Evolutionary conservation across 30 jellyfish, hydroid and myxozoan genomes (phyloP).

Genomic region (Aurelia aurita complex sp. Pacific): DNA sequence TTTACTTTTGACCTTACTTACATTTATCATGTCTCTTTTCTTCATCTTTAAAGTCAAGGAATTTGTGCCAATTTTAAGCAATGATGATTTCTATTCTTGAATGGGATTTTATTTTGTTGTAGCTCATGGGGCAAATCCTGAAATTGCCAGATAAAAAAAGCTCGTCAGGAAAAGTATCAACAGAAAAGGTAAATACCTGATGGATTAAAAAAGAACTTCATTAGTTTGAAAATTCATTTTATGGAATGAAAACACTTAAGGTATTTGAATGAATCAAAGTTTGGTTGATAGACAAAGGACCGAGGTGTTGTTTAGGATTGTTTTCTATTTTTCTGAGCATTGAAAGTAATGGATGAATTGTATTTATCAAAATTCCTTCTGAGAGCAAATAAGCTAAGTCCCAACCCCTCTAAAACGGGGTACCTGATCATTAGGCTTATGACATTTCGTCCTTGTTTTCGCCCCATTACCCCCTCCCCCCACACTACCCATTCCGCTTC

Average conservation of each 20-base stretch:
- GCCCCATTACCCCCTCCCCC: too few relatives aligned
- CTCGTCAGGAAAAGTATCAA: not conserved
- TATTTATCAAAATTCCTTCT: too few relatives aligned
- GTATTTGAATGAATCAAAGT: too few relatives aligned
- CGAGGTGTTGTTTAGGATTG: too few relatives aligned
- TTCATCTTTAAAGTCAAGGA: not conserved
- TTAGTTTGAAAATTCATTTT: not conserved
- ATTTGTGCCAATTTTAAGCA: not conserved
- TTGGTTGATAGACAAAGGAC: too few relatives aligned
- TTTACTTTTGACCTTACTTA: too few relatives aligned
- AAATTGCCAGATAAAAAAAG: conserved; percentile 51
- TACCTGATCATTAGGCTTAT: too few relatives aligned
- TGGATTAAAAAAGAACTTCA: too few relatives aligned
- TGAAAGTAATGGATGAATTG: not conserved
- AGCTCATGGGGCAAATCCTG: conserved; percentile 74
- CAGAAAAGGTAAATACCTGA: conserved; percentile 32
- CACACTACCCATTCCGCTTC: too few relatives aligned
- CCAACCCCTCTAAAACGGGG: too few relatives aligned
- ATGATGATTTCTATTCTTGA: not conserved
- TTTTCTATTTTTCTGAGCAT: not conserved
- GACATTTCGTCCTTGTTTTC: too few relatives aligned
- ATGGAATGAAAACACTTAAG: not conserved
- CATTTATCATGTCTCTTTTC: not conserved
- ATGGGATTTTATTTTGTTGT: not conserved
- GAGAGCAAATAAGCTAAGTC: too few relatives aligned